Evolutionary conservation across 2,113 vertebrate genomes (phyloP).

Genomic region (Tyto alba): DNA sequence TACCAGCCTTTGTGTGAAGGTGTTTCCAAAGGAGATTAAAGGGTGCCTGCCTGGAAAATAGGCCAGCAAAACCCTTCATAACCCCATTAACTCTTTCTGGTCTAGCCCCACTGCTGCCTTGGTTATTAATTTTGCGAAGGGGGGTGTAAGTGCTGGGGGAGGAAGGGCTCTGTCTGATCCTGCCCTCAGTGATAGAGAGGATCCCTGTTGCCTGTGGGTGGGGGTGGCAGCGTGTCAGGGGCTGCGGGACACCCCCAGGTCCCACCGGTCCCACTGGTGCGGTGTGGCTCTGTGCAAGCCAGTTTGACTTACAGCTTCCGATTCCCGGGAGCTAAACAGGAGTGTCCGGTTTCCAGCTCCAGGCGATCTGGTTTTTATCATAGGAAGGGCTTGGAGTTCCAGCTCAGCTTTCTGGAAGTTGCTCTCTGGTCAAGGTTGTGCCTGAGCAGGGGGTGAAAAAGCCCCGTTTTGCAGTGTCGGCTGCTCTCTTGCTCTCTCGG

Average conservation of each 20-base stretch:
- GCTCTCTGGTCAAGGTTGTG: neutral
- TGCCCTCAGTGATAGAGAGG: neutral
- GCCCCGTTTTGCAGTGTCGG: fast-evolving
- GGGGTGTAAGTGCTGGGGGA: neutral
- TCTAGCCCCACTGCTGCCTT: neutral
- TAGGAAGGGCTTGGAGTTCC: neutral
- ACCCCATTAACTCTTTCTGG: constrained; percentile 40
- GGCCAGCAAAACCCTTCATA: constrained; percentile 51
- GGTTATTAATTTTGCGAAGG: fast-evolving
- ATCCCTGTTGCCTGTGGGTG: neutral
- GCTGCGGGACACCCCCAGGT: neutral
- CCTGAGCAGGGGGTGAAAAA: neutral
- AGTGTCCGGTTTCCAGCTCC: neutral
- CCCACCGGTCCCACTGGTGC: neutral
- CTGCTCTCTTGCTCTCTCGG: neutral
- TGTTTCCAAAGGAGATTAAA: constrained; percentile 69
- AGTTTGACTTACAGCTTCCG: neutral
- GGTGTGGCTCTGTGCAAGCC: neutral
- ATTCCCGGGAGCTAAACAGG: neutral
- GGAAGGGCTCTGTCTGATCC: fast-evolving
- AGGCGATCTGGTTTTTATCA: neutral
- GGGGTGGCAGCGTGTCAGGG: neutral
- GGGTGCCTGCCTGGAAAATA: constrained; percentile 54
- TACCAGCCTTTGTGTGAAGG: constrained; percentile 61
- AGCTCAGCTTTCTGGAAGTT: neutral